Base-by-base conservation (phyloP, 2,113 vertebrate genomes). In the Psephotus haematonotus region DNA sequence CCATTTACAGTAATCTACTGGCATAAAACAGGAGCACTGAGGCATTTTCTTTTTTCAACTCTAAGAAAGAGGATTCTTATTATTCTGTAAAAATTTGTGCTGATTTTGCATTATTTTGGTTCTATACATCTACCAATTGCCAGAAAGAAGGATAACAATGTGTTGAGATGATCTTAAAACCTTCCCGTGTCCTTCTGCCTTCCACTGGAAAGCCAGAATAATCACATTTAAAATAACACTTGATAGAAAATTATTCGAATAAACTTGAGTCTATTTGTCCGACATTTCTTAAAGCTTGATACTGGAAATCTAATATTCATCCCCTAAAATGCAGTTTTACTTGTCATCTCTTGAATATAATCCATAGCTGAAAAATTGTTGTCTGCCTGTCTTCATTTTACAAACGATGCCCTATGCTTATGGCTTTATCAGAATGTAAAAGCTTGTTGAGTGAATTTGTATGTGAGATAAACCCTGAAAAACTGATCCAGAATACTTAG, bases 401-500 rank as follows among this genome's bases (percentile, higher is more conserved):
- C 46, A 93, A 41, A 67, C 29, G 50, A 11, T 12, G 4, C 3
- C 9, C 25, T 82, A 29, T 90, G 12, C 11, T 90, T 78, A 57
- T 33, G 28, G 41, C 46, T 93, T 92, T 83, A 63, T 43, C 15
- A 62, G 60, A 71, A 81, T 55, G 33, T 43, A 86, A 46, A 49
- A 90, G 12, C n/a, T 60, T 88, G 37, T 64, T 78, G 83, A 81
- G 35, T 93, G 19, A 83, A 92, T 93, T 92, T 83, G 52, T 79
- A 76, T 41, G n/a, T 53, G 76, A 88, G 64, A 86, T 37, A 93
- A 86, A 81, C 53, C 83, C 70, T 74, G 43, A 81, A 86, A 86
- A 92, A 86, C n/a, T 81, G 64, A 74, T 97, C 50, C 33, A 78
- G 43, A 83, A 75, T 92, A 84, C 29, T 81, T 90, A 84, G 27